Conservation (phyloP, 2,888 invertebrate genomes). For the Metacarcinus magister region DNA sequence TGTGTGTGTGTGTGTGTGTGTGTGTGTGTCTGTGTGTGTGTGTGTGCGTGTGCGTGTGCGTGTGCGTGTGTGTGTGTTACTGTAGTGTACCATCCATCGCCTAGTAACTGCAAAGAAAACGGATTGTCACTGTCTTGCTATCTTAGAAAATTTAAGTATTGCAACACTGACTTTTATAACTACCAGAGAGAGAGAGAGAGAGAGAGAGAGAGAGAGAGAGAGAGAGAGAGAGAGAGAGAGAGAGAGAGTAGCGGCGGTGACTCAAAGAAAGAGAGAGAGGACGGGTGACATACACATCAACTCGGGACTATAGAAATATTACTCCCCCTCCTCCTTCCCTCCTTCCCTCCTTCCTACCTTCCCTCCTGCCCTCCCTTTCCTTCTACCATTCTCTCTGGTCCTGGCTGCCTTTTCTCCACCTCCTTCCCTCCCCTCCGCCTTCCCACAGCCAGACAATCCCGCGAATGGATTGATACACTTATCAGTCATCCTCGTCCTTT, state of each 20-base stretch:
- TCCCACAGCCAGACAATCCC: slow-evolving; percentile 35
- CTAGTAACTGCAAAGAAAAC: background rate
- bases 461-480: slow-evolving; percentile 69
- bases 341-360: background rate
- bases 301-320: background rate
- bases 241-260: background rate
- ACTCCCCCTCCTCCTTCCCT: background rate
- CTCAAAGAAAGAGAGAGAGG: slow-evolving; percentile 30
- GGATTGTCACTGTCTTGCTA: background rate
- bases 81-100: background rate
- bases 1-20: slow-evolving; percentile 58
- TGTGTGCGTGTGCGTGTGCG: background rate
- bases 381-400: background rate
- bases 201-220: slow-evolving; percentile 39
- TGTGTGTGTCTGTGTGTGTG: slow-evolving; percentile 36
- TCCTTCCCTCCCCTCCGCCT: background rate
- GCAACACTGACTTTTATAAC: background rate
- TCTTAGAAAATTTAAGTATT: background rate
- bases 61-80: too few relatives aligned
- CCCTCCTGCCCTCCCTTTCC: background rate
- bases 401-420: background rate
- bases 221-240: slow-evolving; percentile 45
- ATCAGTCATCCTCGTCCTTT: slow-evolving; percentile 65
- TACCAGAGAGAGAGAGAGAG: slow-evolving; percentile 8
- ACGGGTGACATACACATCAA: slow-evolving; percentile 37